Evolutionary conservation across 2,113 vertebrate species (phyloP).

Genomic region (Thalassarche chlororhynchos): DNA sequence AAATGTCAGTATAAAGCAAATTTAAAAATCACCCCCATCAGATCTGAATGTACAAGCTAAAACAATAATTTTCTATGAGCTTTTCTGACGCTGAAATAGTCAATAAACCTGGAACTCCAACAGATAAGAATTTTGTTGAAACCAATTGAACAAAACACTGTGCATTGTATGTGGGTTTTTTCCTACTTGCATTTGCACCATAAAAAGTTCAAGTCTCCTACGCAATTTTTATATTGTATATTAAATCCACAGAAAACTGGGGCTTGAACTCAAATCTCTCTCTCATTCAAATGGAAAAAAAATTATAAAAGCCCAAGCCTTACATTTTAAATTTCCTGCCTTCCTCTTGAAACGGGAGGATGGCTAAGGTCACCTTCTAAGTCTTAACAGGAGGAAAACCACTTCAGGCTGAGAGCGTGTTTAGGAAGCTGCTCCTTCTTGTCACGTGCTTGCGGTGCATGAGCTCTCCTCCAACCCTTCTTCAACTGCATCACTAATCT

Average conservation of each 20-base stretch:
- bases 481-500: not conserved
- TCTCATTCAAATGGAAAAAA: not conserved
- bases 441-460: accelerated
- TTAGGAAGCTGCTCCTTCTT: not conserved
- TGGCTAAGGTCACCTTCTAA: not conserved
- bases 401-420: not conserved
- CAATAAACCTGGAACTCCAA: not conserved
- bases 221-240: not conserved
- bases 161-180: not conserved
- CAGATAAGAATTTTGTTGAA: not conserved
- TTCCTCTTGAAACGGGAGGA: not conserved
- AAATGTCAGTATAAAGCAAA: not conserved
- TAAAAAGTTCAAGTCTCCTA: not conserved
- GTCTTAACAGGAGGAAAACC: not conserved
- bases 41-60: not conserved
- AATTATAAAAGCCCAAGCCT: not conserved
- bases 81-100: not conserved
- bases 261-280: not conserved
- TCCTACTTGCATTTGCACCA: not conserved
- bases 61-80: not conserved
- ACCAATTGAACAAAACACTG: not conserved
- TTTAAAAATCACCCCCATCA: not conserved
- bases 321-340: not conserved
- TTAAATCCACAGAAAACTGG: not conserved
- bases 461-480: not conserved